Evolutionary conservation across 2,888 invertebrate species (phyloP), one percentile per base, ranked within the genome.

Genomic region (Eulithis testata): DNA sequence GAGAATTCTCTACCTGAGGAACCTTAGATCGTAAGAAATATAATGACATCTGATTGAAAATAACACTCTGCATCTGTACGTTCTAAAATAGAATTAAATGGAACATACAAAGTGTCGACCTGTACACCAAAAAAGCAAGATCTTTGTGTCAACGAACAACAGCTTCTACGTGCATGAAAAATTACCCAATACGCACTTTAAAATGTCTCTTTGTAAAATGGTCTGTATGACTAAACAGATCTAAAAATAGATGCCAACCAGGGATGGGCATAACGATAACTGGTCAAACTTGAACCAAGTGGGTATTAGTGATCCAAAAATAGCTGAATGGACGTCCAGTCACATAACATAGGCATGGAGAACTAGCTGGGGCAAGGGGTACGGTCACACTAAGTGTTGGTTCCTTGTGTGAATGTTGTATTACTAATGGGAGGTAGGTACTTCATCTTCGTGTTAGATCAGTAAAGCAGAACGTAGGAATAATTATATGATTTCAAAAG

Each of bases 181-280:
- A 49, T 58, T 49, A 59, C 64, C 60, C 31, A 11, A 50, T 11
- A 7, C 50, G 52, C 52, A 60, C 60, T 55, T n/a, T 63, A 9
- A 65, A 57, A 53, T 56, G 74, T 73, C 75, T 73, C 75, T 67
- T 76, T 79, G 66, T 82, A 80, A 84, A 85, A 31, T 81, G 82
- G 81, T 76, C 79, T 79, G 72, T 78, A 84, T 86, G 85, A 86
- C 84, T 87, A 86, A 87, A 82, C 80, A 69, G 67, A 71, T 83
- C 88, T 90, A 89, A 81, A 88, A 84, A 89, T 90, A 90, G 81
- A 80, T 66, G 66, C 74, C 73, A 75, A 73, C 75, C 70, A 75
- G 84, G 85, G 86, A 88, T 85, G 84, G 81, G 71, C 80, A 81
- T 77, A 73, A 76, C 79, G 85, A 87, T 88, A 89, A 86, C 86